Evolutionary conservation across 2,113 vertebrate species (phyloP).

Genomic region (Paramormyrops kingsleyae): DNA sequence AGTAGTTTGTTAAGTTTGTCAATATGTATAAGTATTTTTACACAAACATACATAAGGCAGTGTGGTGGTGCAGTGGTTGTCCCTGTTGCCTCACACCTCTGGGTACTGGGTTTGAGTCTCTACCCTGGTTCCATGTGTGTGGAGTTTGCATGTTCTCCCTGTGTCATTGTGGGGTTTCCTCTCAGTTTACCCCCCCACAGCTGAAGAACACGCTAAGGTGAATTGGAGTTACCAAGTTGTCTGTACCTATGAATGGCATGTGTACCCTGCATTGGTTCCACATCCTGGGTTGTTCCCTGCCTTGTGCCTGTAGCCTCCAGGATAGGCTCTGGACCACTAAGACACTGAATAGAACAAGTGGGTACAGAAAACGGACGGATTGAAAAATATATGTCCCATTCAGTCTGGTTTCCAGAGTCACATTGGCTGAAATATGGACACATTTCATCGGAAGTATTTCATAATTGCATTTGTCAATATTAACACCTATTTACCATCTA

Average conservation of each 20-base stretch:
- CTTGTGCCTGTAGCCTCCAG: neutral
- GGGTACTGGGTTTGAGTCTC: too few species aligned
- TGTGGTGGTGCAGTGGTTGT: neutral
- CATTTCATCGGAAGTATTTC: neutral
- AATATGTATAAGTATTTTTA: constrained; percentile 32
- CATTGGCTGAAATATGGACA: neutral
- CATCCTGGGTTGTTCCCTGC: neutral
- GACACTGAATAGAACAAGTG: neutral
- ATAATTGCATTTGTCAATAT: neutral
- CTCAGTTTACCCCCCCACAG: neutral
- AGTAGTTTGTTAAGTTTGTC: constrained; percentile 41
- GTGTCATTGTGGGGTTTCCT: neutral
- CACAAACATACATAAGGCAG: neutral
- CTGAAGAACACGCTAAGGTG: neutral
- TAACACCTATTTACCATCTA: neutral
- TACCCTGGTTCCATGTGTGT: neutral
- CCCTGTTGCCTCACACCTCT: too few species aligned
- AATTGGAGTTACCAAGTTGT: neutral
- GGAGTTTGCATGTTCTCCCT: neutral
- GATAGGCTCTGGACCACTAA: neutral
- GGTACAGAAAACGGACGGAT: neutral
- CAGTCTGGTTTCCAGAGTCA: neutral
- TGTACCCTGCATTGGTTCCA: neutral
- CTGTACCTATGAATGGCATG: neutral
- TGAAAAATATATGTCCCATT: neutral